Percentiles rank a stretch among this genome's conserved stretches.
phyloP scores from a whole-genome alignment of 2,888 invertebrate species.

The Ormyrus nitidulus region DNA sequence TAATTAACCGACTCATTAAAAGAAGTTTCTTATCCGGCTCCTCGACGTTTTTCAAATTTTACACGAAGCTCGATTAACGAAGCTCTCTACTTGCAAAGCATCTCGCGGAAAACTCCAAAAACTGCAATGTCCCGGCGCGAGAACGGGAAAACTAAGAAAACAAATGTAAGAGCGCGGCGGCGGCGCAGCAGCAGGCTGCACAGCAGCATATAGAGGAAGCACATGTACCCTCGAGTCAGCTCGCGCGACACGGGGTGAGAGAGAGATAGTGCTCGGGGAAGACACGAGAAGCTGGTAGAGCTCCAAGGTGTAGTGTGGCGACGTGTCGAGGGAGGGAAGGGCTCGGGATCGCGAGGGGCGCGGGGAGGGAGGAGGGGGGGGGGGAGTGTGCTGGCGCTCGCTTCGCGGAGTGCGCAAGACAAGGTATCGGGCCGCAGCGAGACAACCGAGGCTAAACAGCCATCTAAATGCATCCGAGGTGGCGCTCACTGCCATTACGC shows the following conservation, averaged over 20 bases:
- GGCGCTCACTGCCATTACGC: slow-evolving; percentile 75
- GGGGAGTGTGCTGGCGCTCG: slow-evolving; percentile 41
- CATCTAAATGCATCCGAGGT: slow-evolving; percentile 76
- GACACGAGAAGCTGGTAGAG: slow-evolving; percentile 39
- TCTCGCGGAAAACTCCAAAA: no score
- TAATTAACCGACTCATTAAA: no score
- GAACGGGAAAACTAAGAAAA: background rate
- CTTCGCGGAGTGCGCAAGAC: slow-evolving; percentile 51
- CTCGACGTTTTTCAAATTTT: no score
- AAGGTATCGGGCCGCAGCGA: slow-evolving; percentile 63
- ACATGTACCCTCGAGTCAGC: slow-evolving; percentile 34
- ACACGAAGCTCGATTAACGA: no score
- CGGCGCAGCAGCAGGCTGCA: slow-evolving; percentile 42
- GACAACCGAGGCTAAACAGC: slow-evolving; percentile 76
- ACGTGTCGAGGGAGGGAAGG: background rate
- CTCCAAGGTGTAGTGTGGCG: slow-evolving; percentile 2
- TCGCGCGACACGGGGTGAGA: slow-evolving; percentile 48
- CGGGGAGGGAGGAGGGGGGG: background rate
- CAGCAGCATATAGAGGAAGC: slow-evolving; percentile 45
- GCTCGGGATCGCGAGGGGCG: slow-evolving; percentile 44
- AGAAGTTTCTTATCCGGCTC: no score
- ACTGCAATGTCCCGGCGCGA: background rate
- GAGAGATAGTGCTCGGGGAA: slow-evolving; percentile 31
- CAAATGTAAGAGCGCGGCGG: background rate
- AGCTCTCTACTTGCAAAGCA: no score